Percentiles rank a stretch among this genome's conserved stretches.
Evolutionary conservation across 2,888 invertebrate species (phyloP).

Genomic region (Machimus atricapillus): DNA sequence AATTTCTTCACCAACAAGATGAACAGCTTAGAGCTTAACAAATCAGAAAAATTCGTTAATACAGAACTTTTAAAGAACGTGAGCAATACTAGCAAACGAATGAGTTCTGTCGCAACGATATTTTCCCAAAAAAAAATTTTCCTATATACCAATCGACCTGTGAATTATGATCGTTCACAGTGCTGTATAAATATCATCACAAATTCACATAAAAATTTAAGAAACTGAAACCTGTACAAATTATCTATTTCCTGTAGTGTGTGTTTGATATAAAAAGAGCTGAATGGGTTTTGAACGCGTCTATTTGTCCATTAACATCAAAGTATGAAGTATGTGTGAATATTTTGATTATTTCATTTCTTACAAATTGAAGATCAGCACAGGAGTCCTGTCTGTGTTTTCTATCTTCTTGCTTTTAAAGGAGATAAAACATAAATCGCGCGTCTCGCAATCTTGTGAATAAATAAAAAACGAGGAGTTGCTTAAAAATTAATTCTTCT

Average conservation of each 20-base stretch:
- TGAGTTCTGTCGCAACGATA: background rate
- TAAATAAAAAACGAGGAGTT: slow-evolving; percentile 11
- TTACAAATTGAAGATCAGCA: background rate
- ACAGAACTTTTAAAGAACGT: background rate
- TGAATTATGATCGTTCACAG: background rate
- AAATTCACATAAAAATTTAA: background rate
- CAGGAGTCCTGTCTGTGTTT: background rate
- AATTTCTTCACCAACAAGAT: background rate
- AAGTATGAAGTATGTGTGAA: background rate
- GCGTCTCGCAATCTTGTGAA: background rate
- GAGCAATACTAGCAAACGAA: background rate
- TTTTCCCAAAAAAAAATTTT: background rate
- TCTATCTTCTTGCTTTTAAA: background rate
- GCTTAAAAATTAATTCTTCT: slow-evolving; percentile 15
- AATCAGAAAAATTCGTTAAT: background rate
- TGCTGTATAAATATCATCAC: background rate
- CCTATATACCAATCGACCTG: background rate
- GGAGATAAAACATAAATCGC: background rate
- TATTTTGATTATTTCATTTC: background rate
- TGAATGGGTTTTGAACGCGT: background rate
- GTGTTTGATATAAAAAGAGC: background rate
- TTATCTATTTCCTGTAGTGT: background rate
- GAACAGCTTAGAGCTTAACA: background rate
- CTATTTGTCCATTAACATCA: slow-evolving; percentile 12
- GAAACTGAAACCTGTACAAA: background rate